A percentile compares a stretch with the other conserved stretches of the same genome.
Evolutionary conservation across 1,140 invertebrate species (phyloP).

Genomic region (Lanistes nyassanus): DNA sequence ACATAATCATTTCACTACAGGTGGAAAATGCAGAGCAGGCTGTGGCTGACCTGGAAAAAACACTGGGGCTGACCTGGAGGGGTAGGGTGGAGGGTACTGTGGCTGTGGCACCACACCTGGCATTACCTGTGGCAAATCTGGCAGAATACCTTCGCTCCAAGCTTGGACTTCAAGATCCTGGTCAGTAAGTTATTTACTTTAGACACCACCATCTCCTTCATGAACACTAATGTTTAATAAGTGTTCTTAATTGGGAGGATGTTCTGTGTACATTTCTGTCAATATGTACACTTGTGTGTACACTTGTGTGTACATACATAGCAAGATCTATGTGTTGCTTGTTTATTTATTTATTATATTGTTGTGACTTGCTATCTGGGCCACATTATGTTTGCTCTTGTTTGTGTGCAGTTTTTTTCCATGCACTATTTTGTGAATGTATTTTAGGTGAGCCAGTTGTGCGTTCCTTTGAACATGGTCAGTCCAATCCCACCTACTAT

Average conservation of each 20-base stretch:
- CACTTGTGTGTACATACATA: neutral
- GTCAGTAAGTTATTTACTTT: slow-evolving; percentile 6
- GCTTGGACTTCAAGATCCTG: neutral
- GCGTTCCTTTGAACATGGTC: slow-evolving; percentile 65
- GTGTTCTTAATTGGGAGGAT: neutral
- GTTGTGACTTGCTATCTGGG: neutral
- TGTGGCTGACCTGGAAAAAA: slow-evolving; percentile 57
- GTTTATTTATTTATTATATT: neutral
- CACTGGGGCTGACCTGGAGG: slow-evolving; percentile 51
- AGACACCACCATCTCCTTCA: no score
- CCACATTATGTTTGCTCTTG: neutral
- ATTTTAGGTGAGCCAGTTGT: slow-evolving; percentile 55
- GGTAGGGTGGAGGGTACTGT: slow-evolving; percentile 56
- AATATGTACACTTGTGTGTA: neutral
- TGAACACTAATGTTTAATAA: no score
- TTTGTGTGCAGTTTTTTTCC: neutral
- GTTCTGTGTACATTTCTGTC: neutral
- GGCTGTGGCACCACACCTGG: slow-evolving; percentile 44
- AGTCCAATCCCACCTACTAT: slow-evolving; percentile 70
- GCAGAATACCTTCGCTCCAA: slow-evolving; percentile 34
- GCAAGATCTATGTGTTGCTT: neutral
- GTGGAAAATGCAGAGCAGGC: slow-evolving; percentile 51
- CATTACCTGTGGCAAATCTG: slow-evolving; percentile 47
- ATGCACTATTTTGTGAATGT: slow-evolving; percentile 9
- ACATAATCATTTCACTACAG: no score